Base-by-base conservation (phyloP, 2,797 vertebrate genomes). In the Semaprochilodus insignis region DNA sequence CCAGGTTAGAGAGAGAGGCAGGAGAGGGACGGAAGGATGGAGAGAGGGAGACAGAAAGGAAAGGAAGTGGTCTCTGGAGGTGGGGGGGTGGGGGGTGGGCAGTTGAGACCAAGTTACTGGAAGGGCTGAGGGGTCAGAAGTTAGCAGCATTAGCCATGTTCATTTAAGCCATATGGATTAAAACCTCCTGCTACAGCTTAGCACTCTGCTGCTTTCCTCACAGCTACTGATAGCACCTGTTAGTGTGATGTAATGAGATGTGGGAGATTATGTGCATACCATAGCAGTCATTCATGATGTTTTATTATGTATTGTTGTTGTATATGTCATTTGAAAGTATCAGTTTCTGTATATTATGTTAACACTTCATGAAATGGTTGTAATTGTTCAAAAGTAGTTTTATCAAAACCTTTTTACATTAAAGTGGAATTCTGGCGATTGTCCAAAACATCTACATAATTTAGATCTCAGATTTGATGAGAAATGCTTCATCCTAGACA, bases 101-200 rank as follows among this genome's bases (percentile, higher is more conserved):
- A 40, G 7, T 85, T 74, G 73, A 86, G 89, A 91, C 90, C 90
- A 90, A 90, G 90, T 86, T 90, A 87, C 80, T 90, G 89, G 90
- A 84, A 89, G 86, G 84, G 65, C 1, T 67, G 65, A 78, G 66
- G 88, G 92, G 94, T 94, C 91, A 87, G 77, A 82, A 83, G 78
- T 85, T 88, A 91, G 92, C 88, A 91, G 36, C 19, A 17, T 84
- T 87, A 86, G 85, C 86, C 85, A 88, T 91, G 87, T 89, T 87
- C 86, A 88, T 82, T 85, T 87, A 83, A 89, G 90, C 91, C 87
- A 89, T 91, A 86, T 90, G 90, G 88, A 91, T 91, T 90, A 90
- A 90, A 90, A 85, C 81, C 81, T 87, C 65, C 85, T 86, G 70
- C 83, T 88, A 77, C n/a, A 83, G 80, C 87, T 84, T 74, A 59